These are phyloP conservation scores for Tillus elongatus DNA, from an alignment of 2,888 invertebrate species.

Conservation along the genomic window DNA sequence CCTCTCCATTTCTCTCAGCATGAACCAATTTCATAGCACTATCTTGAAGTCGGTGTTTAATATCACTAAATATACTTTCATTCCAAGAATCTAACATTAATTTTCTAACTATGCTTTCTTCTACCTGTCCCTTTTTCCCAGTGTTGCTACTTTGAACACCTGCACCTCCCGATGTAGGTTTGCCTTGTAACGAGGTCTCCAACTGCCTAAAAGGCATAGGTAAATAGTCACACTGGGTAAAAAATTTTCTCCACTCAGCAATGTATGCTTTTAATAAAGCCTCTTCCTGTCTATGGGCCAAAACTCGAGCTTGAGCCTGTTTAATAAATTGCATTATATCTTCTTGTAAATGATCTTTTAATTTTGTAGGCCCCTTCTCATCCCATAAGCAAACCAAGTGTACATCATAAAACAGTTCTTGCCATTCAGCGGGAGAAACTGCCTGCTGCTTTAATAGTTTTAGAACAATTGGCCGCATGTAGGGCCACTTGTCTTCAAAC, in stretches of 20 bases:
- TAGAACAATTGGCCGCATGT: constrained; percentile 86
- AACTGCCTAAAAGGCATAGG: constrained; percentile 92
- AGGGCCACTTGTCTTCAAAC: constrained; percentile 96
- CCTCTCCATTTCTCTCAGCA: constrained; percentile 94
- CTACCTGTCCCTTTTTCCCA: constrained; percentile 52
- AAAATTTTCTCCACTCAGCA: constrained; percentile 96
- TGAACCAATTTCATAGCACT: constrained; percentile 97
- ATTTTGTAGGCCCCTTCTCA: constrained; percentile 83
- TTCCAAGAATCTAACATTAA: constrained; percentile 99
- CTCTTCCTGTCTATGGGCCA: constrained; percentile 89
- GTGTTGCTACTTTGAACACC: constrained; percentile 31
- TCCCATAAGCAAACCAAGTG: constrained; percentile 97
- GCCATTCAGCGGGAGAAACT: constrained; percentile 93
- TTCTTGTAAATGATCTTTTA: constrained; percentile 79
- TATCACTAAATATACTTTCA: constrained; percentile 90
- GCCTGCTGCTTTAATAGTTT: constrained; percentile 90
- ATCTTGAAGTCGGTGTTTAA: constrained; percentile 84
- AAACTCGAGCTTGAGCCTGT: constrained; percentile 81
- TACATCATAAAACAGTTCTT: constrained; percentile 91
- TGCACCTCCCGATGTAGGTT: constrained; percentile 38
- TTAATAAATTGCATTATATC: constrained; percentile 92
- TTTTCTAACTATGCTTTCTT: constrained; percentile 88
- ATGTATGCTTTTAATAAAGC: constrained; percentile 94
- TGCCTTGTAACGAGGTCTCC: constrained; percentile 72
- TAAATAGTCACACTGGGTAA: constrained; percentile 93